Percentiles rank a stretch among this genome's conserved stretches.
Conservation (phyloP, 2,888 invertebrate species). For the Oxystoma pomonae region DNA sequence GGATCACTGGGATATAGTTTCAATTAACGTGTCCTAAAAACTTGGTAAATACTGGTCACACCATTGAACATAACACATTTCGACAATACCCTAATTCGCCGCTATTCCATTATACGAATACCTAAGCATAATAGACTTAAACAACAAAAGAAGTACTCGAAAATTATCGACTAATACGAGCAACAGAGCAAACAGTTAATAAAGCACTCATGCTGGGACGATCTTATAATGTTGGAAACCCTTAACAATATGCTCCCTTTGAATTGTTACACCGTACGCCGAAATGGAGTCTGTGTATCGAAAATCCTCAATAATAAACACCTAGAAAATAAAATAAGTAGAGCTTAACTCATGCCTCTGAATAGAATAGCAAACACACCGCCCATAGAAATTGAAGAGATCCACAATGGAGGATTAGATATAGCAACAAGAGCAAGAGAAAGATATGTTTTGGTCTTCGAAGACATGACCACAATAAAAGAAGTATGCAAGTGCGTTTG, state of each 20-base stretch:
- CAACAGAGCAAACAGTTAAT: background rate
- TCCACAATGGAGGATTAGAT: too few species aligned
- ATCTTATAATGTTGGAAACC: background rate
- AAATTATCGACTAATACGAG: background rate
- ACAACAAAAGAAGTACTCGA: background rate
- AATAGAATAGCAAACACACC: too few species aligned
- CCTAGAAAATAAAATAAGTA: background rate
- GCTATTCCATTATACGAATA: background rate
- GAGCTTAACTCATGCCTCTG: background rate
- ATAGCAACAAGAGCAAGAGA: background rate
- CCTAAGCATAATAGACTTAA: background rate
- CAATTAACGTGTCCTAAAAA: background rate
- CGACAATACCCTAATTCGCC: background rate
- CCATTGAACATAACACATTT: background rate
- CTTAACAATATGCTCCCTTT: background rate
- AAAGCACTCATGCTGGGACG: background rate
- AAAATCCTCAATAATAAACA: background rate
- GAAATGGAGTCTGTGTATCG: background rate
- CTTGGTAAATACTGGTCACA: background rate
- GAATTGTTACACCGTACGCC: background rate
- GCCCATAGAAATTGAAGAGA: too few species aligned
- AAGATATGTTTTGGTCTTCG: constrained; percentile 12
- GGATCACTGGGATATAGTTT: background rate
- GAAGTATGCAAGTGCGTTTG: too few species aligned
- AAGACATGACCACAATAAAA: too few species aligned